Base-by-base conservation (phyloP, 92 coral and sea anemone genomes). In the Plumapathes pennacea region DNA sequence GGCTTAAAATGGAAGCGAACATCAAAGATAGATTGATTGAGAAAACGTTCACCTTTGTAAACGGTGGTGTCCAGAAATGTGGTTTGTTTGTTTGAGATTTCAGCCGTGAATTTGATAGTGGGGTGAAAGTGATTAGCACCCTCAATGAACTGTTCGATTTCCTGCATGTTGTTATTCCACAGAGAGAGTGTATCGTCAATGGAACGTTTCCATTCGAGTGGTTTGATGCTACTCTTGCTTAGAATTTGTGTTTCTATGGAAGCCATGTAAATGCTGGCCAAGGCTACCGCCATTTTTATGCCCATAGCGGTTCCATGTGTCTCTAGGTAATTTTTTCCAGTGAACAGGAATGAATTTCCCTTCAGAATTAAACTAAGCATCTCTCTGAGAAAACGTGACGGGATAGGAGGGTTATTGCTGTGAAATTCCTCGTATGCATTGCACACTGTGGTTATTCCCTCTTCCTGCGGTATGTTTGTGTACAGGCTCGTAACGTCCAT, bases 401-500 rank as follows among this genome's bases (percentile, higher is more conserved):
- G 68, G 14, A 43, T 60, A 10, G 55, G 54, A 27, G 37, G 17
- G 32, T 60, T 38, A 27, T n/a, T 40, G 4, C 43, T 60, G 50
- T 39, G 43, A 10, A 9, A 39, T 7, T 27, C 34, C 24, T 61
- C 55, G 22, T 44, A 44, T 61, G 69, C 69, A 25, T 33, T 24
- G 69, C 69, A 61, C 46, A 61, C 45, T 39, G 51, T 62, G 30
- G 31, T 24, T 10, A 46, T 46, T 44, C 46, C n/a, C 46, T 46
- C 26, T 14, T 45, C 55, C 14, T 62, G 57, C 25, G 66, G 38
- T 40, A 59, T 57, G 50, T 57, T 57, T 22, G 64, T 23, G 50
- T 57, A 57, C 39, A 30, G 61, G 50, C 50, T 44, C 8, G 50
- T 44, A 9, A 57, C 42, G n/a, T 57, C 64, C 28, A 33, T 37